Base-by-base conservation (phyloP, 2,888 invertebrate species). In the Drosophila phalerata region DNA sequence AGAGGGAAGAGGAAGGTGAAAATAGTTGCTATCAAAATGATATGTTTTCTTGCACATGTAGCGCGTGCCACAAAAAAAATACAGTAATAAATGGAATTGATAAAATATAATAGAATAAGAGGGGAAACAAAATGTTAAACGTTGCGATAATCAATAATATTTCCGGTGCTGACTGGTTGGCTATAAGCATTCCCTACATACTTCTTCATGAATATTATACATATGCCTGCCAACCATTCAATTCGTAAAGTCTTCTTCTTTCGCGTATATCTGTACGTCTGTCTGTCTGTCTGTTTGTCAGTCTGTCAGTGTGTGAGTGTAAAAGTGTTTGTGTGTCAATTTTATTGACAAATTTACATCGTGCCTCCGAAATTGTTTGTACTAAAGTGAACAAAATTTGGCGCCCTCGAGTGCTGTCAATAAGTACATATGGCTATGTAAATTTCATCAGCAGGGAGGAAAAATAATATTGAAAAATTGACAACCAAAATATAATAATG, bases 141-240 rank as follows among this genome's bases (percentile, higher is more conserved):
- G 61, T 79, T 69, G 60, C 79, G 77, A 85, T 85, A 85, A 85
- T 85, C 85, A 88, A 88, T 88, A 85, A 76, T 76, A 77, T 77
- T 74, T 81, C 75, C 75, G 83, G 49, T 19, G 68, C 38, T 48
- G 34, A 34, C 65, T 66, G 65, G 61, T 48, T 57, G 65, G 61
- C 45, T 57, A 53, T 42, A 58, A 53, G 15, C 51, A 76, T 55
- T 48, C 48, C 55, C 43, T 30, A 40, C 57, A 38, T 32, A 48
- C 19, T 45, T 22, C n/a, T n/a, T 13, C 37, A 32, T 28, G 42
- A 30, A 63, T 62, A 22, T 43, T 49, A 22, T 56, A 40, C 69
- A 69, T 61, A 45, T 65, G 64, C 61, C 77, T 69, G 61, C 37
- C 69, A 62, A 38, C 15, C 65, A 53, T 70, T 66, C 61, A 38